Conservation (phyloP, 2,888 invertebrate species). For the Acheta domesticus region DNA sequence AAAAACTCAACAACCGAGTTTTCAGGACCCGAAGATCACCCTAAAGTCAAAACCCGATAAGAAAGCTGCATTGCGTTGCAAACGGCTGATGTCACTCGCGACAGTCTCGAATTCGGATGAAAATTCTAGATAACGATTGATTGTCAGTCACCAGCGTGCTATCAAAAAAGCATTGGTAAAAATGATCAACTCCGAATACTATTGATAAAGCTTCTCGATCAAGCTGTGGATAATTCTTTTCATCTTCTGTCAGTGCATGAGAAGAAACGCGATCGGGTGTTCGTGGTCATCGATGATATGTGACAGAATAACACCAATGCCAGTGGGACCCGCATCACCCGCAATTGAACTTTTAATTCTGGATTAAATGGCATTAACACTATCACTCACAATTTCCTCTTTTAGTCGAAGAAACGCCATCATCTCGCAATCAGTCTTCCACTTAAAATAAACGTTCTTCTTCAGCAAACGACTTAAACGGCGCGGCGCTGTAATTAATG, state of each 20-base stretch:
- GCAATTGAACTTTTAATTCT: neutral
- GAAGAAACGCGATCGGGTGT: neutral
- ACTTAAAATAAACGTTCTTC: neutral
- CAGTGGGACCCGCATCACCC: neutral
- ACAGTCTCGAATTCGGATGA: neutral
- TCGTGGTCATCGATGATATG: neutral
- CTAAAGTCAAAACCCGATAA: neutral
- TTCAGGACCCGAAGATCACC: neutral
- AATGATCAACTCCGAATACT: neutral
- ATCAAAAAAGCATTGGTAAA: neutral
- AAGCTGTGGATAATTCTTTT: neutral
- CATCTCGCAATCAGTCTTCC: neutral
- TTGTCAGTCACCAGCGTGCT: neutral
- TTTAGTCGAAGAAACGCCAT: neutral
- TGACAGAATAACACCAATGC: neutral
- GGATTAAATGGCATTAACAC: neutral
- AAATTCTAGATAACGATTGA: neutral
- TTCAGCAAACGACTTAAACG: neutral
- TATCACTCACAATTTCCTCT: neutral
- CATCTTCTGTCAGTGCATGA: neutral
- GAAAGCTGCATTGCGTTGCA: neutral
- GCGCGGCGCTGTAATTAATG: neutral
- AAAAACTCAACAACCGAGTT: neutral
- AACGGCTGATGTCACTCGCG: neutral
- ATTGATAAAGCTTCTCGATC: slow-evolving; percentile 19